A percentile compares a stretch with the other conserved stretches of the same genome.
Conservation (phyloP, 2,888 invertebrate species). For the Tenthredo livida region DNA sequence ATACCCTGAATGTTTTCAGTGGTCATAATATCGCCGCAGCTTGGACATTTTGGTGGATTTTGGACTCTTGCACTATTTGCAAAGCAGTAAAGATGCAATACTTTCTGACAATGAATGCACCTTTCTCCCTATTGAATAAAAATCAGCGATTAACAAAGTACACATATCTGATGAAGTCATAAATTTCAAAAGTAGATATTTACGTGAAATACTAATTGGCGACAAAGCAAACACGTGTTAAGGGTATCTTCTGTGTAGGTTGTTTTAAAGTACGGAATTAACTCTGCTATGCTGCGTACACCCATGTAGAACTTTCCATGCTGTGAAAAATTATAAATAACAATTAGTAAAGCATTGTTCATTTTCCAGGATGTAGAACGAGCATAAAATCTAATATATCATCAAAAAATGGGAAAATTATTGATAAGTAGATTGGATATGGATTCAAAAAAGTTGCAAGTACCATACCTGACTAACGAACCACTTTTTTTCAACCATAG, state of each 20-base stretch:
- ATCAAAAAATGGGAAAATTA: neutral
- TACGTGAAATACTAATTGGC: conserved; percentile 71
- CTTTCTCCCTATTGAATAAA: conserved; percentile 50
- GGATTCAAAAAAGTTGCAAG: conserved; percentile 28
- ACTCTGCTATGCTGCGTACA: conserved; percentile 71
- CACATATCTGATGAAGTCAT: neutral
- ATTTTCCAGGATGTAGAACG: neutral
- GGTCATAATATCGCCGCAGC: conserved; percentile 59
- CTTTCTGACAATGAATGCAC: conserved; percentile 53
- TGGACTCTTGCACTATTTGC: conserved; percentile 59
- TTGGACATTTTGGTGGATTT: conserved; percentile 63
- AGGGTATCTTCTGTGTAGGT: conserved; percentile 66
- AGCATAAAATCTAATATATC: neutral
- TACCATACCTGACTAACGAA: conserved; percentile 64
- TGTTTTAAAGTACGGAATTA: conserved; percentile 72
- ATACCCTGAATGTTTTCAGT: conserved; percentile 57
- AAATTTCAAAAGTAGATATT: conserved; percentile 48
- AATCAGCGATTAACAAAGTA: conserved; percentile 7
- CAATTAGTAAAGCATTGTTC: neutral
- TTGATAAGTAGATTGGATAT: neutral
- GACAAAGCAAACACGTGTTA: conserved; percentile 69
- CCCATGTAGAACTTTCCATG: conserved; percentile 72
- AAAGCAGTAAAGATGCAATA: conserved; percentile 66
- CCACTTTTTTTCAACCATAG: conserved; percentile 66
- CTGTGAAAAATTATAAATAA: conserved; percentile 61